Evolutionary conservation across 2,888 invertebrate genomes (phyloP), one percentile per base, ranked within the genome.

Genomic region (Clusia tigrina): DNA sequence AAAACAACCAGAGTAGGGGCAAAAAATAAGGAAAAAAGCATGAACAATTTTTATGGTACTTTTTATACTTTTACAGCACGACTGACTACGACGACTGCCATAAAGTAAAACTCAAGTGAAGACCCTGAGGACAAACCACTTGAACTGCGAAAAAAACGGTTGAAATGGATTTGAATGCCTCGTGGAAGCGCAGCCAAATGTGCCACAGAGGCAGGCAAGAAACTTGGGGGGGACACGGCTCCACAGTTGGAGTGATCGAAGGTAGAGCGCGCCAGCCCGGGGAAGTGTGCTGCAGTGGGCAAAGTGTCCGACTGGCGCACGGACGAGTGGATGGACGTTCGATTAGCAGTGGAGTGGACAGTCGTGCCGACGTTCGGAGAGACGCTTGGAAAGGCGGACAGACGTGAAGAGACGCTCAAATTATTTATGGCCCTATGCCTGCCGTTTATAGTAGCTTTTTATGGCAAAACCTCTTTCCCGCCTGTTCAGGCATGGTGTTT

Each of bases 81-180:
- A 2, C 48, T 48, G 5, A 20, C 9, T 17, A 2, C n/a, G 48
- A 3, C 48, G n/a, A 20, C n/a, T 20, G 48, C 48, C 48, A 48
- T 48, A 48, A 48, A 48, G 32, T 18, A 15, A 17, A 32, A 32
- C 32, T 55, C 37, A 55, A 55, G 55, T 55, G 55, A 17, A 55
- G 55, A 55, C 55, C 55, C 55, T 55, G 55, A 55, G 55, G 55
- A 55, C 37, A 55, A 37, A 18, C 55, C 55, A 55, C 55, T 55
- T 55, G 55, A 55, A 55, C 55, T 55, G 55, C 37, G 55, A 55
- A 55, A 32, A 55, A 55, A 18, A 20, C 15, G 2, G 18, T 15
- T 22, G 37, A 55, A 55, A 37, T 32, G 37, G 32, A 2, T 55
- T 17, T 55, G 55, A 32, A 55, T 37, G 55, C 37, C 54, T 52